Conservation (phyloP, 2,797 vertebrate genomes). For the Falco columbarius region DNA sequence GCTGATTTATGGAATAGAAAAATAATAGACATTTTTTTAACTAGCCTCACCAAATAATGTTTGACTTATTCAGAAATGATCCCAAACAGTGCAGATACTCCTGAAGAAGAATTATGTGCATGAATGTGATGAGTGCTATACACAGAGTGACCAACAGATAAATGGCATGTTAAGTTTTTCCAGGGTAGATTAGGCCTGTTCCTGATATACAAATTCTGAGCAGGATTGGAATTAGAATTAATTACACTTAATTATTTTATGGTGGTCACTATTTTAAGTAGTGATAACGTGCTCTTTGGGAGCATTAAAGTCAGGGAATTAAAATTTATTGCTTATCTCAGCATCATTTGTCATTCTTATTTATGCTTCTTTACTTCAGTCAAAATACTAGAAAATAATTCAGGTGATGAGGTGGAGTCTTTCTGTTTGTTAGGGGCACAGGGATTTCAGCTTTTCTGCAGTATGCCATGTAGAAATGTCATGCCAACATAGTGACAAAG, state of each 20-base stretch:
- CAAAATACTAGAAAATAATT: neutral
- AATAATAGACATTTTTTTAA: neutral
- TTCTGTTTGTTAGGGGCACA: neutral
- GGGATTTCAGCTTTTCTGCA: neutral
- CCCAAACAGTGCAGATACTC: neutral
- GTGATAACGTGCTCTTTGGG: neutral
- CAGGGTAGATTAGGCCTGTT: neutral
- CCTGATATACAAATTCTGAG: neutral
- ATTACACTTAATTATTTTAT: neutral
- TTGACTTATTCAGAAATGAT: neutral
- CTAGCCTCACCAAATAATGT: neutral
- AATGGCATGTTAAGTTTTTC: neutral
- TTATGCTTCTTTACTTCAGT: neutral
- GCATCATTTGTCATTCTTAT: neutral
- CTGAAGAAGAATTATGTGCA: neutral
- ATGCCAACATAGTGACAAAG: neutral
- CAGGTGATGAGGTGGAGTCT: neutral
- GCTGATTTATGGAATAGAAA: neutral
- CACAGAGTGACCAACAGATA: neutral
- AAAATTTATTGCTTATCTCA: neutral
- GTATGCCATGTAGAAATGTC: neutral
- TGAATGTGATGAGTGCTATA: neutral
- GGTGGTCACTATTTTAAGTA: neutral
- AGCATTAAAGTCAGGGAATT: neutral
- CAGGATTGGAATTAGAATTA: slow-evolving; percentile 10